Conservation (phyloP, 2,113 vertebrate species). For the Microcebus griseorufus region DNA sequence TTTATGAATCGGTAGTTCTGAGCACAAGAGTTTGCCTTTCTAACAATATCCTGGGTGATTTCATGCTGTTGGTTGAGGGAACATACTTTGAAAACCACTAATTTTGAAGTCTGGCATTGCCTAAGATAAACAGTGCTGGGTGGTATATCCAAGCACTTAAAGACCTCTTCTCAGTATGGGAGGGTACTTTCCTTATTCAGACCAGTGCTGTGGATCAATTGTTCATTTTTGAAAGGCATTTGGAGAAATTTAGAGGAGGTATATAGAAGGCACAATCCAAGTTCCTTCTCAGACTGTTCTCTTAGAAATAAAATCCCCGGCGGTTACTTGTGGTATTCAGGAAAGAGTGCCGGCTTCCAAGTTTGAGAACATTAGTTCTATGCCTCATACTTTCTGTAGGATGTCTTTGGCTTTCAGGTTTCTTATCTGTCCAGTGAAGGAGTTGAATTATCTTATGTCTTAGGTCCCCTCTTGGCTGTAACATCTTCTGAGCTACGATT, state of each 20-base stretch:
- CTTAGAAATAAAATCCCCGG: background rate
- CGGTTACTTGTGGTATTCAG: background rate
- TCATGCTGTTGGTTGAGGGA: background rate
- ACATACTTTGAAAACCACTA: background rate
- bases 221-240: background rate
- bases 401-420: background rate
- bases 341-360: background rate
- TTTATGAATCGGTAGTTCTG: background rate
- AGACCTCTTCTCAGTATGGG: background rate
- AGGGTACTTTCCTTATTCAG: background rate
- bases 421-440: background rate
- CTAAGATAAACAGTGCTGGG: background rate
- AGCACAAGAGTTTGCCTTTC: background rate
- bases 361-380: background rate
- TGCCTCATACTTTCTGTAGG: background rate
- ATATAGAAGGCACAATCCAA: background rate
- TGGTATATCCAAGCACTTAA: background rate
- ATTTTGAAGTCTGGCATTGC: background rate
- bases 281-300: background rate
- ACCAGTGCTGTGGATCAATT: background rate
- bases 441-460: background rate
- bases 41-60: background rate
- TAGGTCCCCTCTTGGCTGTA: background rate
- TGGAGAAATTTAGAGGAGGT: background rate
- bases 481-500: background rate